Base-by-base conservation (phyloP, 1,140 invertebrate genomes). In the Eupristina koningsbergeri region DNA sequence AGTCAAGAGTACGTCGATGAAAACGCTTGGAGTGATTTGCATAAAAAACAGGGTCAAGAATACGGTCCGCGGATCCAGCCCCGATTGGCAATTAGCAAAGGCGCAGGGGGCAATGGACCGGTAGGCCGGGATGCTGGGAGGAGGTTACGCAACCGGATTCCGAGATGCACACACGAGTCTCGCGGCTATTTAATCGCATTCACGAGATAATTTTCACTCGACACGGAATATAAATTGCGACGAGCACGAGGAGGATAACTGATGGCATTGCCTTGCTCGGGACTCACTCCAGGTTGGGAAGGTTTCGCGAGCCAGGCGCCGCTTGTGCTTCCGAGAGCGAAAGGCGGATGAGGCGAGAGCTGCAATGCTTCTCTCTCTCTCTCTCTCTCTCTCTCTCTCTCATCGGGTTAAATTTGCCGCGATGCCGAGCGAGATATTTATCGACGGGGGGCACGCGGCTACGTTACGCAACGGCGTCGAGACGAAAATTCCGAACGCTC, bases 271-370 rank as follows among this genome's bases (percentile, higher is more conserved):
- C 26, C 53, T 58, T 22, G 53, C 7, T 5, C 26, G 1, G 53
- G 26, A 19, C 53, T 19, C 26, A 58, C 53, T 19, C 26, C 22
- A 58, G 53, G 22, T 22, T 9, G 53, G 22, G 53, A 58, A 58
- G 53, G 53, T 58, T 58, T 58, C 53, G 5, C 53, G 26, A 19
- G 22, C 53, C 9, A 50, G 9, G 47, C 77, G 39, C 15, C 61
- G 39, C 73, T 71, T 71, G 36, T 39, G 67, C 1, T 17, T n/a
- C 41, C 63, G 29, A 39, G 80, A 76, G 80, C 36, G 81, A 83
- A 83, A 83, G 81, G 81, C 81, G 81, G 74, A 83, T 77, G 81
- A 76, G 71, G 36, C 53, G 53, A 58, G 58, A 45, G 53, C 19
- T 69, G 6, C 47, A 39, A 11, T n/a, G n/a, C n/a, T n/a, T n/a